These are phyloP conservation scores for Phoenicopterus ruber DNA, from an alignment of 2,113 vertebrate genomes.

Conservation along the genomic window DNA sequence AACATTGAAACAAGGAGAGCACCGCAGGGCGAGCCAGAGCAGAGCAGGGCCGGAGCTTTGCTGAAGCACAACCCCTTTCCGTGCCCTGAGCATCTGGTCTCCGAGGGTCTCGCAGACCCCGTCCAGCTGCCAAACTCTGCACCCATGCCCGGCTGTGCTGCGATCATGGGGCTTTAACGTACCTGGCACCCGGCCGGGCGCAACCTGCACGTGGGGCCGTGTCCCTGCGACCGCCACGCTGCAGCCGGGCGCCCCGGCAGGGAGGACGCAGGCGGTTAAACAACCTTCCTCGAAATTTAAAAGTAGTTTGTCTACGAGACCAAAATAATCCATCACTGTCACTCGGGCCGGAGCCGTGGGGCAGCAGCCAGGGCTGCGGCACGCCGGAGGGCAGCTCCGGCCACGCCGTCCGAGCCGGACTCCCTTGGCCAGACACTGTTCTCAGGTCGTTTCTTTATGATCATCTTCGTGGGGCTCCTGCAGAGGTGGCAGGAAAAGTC, in stretches of 20 bases:
- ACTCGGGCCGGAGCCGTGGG: neutral
- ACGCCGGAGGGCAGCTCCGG: neutral
- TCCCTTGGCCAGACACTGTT: neutral
- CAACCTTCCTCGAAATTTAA: neutral
- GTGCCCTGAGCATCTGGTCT: neutral
- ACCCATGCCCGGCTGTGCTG: no score
- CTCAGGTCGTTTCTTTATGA: neutral
- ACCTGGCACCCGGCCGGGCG: rapidly evolving
- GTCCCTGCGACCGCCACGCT: neutral
- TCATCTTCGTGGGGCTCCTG: neutral
- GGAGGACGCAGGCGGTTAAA: neutral
- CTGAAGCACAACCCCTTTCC: neutral
- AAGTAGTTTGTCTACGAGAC: neutral
- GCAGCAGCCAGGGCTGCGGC: neutral
- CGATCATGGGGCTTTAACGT: no score
- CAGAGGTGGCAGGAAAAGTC: neutral
- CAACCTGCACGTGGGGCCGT: neutral
- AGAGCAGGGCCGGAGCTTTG: neutral
- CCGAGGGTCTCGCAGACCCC: neutral
- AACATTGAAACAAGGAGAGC: rapidly evolving
- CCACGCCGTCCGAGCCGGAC: rapidly evolving
- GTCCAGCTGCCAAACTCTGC: neutral
- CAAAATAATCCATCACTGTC: neutral
- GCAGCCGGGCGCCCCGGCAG: neutral
- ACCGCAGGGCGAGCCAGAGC: neutral